phyloP scores from a whole-genome alignment of 35 echinoderm and acorn worm genomes.

The Amphiura filiformis region DNA sequence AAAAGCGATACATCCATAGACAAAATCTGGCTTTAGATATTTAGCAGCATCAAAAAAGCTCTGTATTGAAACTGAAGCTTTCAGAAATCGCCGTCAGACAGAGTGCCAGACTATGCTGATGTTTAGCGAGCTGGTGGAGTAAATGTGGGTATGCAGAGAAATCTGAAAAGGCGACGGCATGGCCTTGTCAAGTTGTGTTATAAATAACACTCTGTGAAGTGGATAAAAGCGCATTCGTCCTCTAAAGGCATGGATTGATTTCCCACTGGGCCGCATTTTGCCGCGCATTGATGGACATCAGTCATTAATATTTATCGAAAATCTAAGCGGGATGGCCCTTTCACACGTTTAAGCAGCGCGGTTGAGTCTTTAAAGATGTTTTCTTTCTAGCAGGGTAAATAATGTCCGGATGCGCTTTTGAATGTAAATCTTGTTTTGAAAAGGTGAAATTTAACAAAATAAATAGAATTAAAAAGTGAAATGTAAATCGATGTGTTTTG shows the following conservation, averaged over 20 bases:
- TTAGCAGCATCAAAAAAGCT: too few relatives aligned
- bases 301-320: slow-evolving; percentile 15
- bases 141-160: background rate
- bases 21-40: too few relatives aligned
- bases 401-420: background rate
- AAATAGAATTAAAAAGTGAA: too few relatives aligned
- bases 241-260: slow-evolving; percentile 8
- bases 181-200: slow-evolving; percentile 5
- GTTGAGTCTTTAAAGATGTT: background rate
- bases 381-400: background rate
- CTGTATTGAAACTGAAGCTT: too few relatives aligned
- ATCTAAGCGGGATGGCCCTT: slow-evolving; percentile 1
- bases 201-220: slow-evolving; percentile 6
- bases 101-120: too few relatives aligned
- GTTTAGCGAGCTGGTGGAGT: background rate
- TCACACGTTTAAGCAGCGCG: background rate
- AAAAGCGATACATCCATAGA: too few relatives aligned
- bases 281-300: slow-evolving; percentile 3
- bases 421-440: background rate
- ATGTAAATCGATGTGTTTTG: too few relatives aligned
- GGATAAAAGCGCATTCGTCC: slow-evolving; percentile 10
- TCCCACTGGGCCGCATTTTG: background rate
- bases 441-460: background rate
- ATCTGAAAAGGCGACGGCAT: background rate
- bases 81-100: too few relatives aligned